A percentile compares a stretch with the other conserved stretches of the same genome.
Conservation (phyloP, 1,140 invertebrate genomes). For the Trinorchestia longiramus region DNA sequence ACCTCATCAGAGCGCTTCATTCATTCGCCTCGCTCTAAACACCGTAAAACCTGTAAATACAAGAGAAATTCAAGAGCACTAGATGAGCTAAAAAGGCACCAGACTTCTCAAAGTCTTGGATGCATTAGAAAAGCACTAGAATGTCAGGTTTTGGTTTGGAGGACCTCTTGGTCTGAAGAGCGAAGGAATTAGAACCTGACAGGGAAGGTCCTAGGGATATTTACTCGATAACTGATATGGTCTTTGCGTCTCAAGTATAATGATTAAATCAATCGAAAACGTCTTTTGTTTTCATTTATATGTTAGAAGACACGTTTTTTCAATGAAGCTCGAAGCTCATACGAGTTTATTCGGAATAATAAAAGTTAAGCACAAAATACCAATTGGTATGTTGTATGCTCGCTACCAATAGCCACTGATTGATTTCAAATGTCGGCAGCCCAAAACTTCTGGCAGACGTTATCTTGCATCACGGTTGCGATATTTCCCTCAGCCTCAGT, state of each 20-base stretch:
- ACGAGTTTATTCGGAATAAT: too few species aligned
- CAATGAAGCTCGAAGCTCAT: too few species aligned
- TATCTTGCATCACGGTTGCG: too few species aligned
- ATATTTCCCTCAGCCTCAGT: too few species aligned
- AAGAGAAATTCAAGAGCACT: neutral
- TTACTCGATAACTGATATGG: neutral
- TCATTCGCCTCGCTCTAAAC: neutral
- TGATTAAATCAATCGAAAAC: neutral
- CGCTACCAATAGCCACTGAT: too few species aligned
- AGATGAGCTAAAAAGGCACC: neutral
- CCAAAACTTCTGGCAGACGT: too few species aligned
- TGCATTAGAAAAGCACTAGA: slow-evolving; percentile 1
- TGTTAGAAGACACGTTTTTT: too few species aligned
- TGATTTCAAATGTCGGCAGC: too few species aligned
- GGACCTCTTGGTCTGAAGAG: neutral
- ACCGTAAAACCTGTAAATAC: neutral
- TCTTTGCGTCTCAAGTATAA: neutral
- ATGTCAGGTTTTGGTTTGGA: neutral
- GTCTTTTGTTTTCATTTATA: neutral
- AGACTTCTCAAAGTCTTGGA: neutral
- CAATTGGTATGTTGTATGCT: too few species aligned
- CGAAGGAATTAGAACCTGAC: neutral
- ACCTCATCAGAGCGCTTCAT: slow-evolving; percentile 31
- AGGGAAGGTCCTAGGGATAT: neutral
- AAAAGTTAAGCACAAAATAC: too few species aligned